Evolutionary conservation across 1,140 invertebrate genomes (phyloP), one percentile per base, ranked within the genome.

Genomic region (Papilio glaucus): DNA sequence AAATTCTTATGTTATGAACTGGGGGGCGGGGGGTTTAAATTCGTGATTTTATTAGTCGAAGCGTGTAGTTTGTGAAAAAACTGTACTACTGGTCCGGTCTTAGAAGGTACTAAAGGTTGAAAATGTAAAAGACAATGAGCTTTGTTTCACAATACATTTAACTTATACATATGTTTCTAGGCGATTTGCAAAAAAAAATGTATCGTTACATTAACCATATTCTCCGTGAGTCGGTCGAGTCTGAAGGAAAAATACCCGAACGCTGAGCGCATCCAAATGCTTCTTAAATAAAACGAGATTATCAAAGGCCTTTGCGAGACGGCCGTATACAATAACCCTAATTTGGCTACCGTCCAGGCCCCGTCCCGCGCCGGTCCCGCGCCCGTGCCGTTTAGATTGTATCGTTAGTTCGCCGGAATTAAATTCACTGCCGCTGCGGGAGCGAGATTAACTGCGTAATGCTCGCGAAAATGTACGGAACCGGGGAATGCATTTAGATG

Each of bases 381-480:
- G 65, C n/a, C 24, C 72, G 72, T 74, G 76, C 82, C 78, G 81
- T 84, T 84, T 83, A 86, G 84, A 86, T 86, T 81, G 84, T 84
- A 86, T 86, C 84, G 74, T 57, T 63, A 74, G 72, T 75, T 75
- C 63, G 73, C 78, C 76, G 76, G 80, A 80, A 80, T 82, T 78
- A 80, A 80, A 80, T 80, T 75, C 80, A 77, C 63, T 73, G 73
- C 69, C 39, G 75, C 71, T 41, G 29, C n/a, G 61, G 61, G 61
- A 75, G 79, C 65, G 61, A 77, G 77, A 81, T 81, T 81, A 81
- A 79, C 77, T 77, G 77, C 45, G 78, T 76, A 69, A 77, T 77
- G 75, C 76, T 82, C 77, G 74, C 69, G 61, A 37, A 63, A 63
- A 63, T 63, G 61, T 38, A 62, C 60, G 26, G 29, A 21, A 37